Base-by-base conservation (phyloP, 1,140 invertebrate species). In the Homalodisca vitripennis region DNA sequence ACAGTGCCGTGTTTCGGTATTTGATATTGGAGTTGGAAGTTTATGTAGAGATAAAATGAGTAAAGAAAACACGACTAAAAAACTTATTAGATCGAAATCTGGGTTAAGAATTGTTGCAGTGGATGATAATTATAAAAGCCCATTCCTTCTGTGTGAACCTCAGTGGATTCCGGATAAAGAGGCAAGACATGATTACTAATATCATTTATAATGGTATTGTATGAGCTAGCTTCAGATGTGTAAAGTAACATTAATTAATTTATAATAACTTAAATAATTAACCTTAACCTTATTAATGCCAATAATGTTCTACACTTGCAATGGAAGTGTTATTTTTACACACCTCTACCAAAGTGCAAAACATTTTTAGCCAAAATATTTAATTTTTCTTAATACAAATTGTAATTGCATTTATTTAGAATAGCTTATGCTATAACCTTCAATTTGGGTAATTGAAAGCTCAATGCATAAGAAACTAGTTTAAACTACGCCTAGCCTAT, bases 41-140 rank as follows among this genome's bases (percentile, higher is more conserved):
- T n/a, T n/a, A n/a, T n/a, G n/a, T n/a, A n/a, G n/a, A n/a, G n/a
- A n/a, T n/a, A 66, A 69, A 34, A 60, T 60, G 55, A 60, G 55
- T n/a, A 26, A 30, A 60, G 55, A 60, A 24, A 60, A 60, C 29
- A 26, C 68, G 1, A 29, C 26, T 13, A 80, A 79, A 68, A 76
- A 77, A 55, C 74, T 80, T 17, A 75, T 80, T 41, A 73, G 74
- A 68, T 80, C 78, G 0, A 80, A 79, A 72, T 80, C 79, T 65
- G 79, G 79, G n/a, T 53, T 80, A 10, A 74, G 73, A 68, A 77
- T 80, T 26, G 76, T 80, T 14, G 67, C 73, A 22, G 55, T 73
- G 24, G 75, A 77, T 66, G 77, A 78, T 14, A 70, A 70, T 63
- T 68, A 71, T 62, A 73, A 68, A 46, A 80, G 79, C 70, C 78